These are phyloP conservation scores for Tachystola acroxantha DNA, from an alignment of 2,888 invertebrate genomes.

Conservation along the genomic window DNA sequence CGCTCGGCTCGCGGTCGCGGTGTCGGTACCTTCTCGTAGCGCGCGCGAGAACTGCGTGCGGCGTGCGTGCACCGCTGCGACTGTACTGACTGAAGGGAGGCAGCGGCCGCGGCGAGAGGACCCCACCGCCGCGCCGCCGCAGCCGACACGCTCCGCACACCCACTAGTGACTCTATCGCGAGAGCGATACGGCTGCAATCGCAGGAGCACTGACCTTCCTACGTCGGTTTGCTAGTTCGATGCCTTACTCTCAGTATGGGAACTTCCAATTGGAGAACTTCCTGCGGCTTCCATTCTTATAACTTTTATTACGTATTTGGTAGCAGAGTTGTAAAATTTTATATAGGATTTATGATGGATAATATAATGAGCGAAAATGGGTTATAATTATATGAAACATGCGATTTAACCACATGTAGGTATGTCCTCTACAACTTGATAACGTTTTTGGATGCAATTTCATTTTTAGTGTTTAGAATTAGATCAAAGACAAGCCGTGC, in stretches of 20 bases:
- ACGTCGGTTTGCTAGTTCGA: background rate
- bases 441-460: too few species aligned
- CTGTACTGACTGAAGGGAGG: conserved; percentile 62
- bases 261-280: too few species aligned
- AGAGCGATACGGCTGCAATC: conserved; percentile 66
- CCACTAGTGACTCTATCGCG: conserved; percentile 65
- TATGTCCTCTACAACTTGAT: too few species aligned
- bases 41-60: conserved; percentile 78
- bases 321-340: too few species aligned
- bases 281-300: too few species aligned
- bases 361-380: too few species aligned
- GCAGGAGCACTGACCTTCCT: conserved; percentile 64
- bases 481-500: too few species aligned
- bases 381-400: too few species aligned
- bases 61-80: conserved; percentile 77
- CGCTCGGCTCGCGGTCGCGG: conserved; percentile 60
- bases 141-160: conserved; percentile 60
- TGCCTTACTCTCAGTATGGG: background rate
- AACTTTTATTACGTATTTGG: too few species aligned
- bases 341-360: too few species aligned
- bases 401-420: too few species aligned
- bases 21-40: conserved; percentile 66
- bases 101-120: conserved; percentile 51
- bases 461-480: too few species aligned
- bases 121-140: conserved; percentile 61